Base-by-base conservation (phyloP, 1,140 invertebrate species). In the Megalonaias nervosa region DNA sequence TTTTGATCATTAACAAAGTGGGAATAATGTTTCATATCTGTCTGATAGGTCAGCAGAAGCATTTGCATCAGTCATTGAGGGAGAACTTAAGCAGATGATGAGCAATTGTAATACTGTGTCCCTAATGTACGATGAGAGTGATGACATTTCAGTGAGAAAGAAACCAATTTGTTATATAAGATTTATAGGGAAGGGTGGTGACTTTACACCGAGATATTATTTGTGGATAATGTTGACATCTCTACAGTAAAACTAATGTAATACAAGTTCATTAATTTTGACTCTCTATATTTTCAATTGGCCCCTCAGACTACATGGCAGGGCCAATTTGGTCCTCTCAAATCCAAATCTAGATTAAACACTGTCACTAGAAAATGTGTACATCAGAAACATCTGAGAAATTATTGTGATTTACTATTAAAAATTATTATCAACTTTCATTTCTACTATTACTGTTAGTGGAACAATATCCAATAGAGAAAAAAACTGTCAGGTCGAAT, bases 221-320 rank as follows among this genome's bases (percentile, higher is more conserved):
- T 72, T 62, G 11, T 72, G 26, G 70, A 72, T 48, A 72, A 72
- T 72, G 70, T 64, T n/a, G 55, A 5, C 61, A 62, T 62, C 64
- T 21, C 61, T n/a, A 72, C 62, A 58, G 70, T 31, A 31, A 31
- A 1, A 31, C 26, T 31, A 26, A 26, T 26, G 26, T 26, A 31
- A 31, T 31, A 3, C 4, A 31, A 31, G 26, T 31, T 31, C 26
- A 31, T 1, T 31, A 31, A 31, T 31, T 31, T 31, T 31, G 26
- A 31, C 26, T n/a, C n/a, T n/a, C n/a, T 31, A 31, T 31, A 31
- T 31, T 31, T 31, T 31, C n/a, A n/a, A n/a, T n/a, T n/a, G n/a
- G n/a, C n/a, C n/a, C n/a, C n/a, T n/a, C 2, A 31, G 26, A 31
- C 26, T 31, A 31, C 26, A 31, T 3, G 26, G 26, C 26, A 31